A percentile compares a stretch with the other conserved stretches of the same genome.
These are phyloP conservation scores for Harpalus rubripes DNA, from an alignment of 2,888 invertebrate genomes.

Conservation along the genomic window DNA sequence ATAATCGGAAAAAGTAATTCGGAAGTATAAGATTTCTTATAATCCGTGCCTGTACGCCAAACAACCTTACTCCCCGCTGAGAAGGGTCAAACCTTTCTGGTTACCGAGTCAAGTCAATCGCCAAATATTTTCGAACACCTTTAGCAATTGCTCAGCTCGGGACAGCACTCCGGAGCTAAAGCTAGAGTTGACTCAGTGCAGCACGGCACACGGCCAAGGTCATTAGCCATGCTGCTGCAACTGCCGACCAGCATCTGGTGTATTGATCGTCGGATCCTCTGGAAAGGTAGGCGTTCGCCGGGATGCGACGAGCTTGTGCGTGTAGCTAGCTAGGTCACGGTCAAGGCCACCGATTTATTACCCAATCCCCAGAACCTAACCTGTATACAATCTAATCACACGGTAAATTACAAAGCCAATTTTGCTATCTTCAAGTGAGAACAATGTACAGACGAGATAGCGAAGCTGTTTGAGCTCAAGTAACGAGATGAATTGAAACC, in stretches of 20 bases:
- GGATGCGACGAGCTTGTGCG: conserved; percentile 19
- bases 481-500: conserved; percentile 42
- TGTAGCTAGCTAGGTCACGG: conserved; percentile 50
- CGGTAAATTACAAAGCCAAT: not conserved
- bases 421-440: not conserved
- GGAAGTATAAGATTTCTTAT: too few species aligned
- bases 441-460: not conserved
- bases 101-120: too few species aligned
- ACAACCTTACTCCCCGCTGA: too few species aligned
- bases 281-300: conserved; percentile 38
- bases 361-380: not conserved
- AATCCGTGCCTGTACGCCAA: too few species aligned
- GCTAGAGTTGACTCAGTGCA: conserved; percentile 5
- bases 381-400: not conserved
- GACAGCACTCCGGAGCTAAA: not conserved
- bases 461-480: not conserved
- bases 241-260: conserved; percentile 19
- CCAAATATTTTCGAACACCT: too few species aligned
- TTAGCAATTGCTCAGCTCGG: not conserved
- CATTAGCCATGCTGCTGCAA: conserved; percentile 27
- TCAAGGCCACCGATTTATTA: conserved; percentile 28
- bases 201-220: conserved; percentile 54
- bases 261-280: conserved; percentile 44
- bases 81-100: too few species aligned
- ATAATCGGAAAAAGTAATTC: too few species aligned